Conservation (phyloP, 35 echinoderm and acorn worm genomes). For the Apostichopus californicus region DNA sequence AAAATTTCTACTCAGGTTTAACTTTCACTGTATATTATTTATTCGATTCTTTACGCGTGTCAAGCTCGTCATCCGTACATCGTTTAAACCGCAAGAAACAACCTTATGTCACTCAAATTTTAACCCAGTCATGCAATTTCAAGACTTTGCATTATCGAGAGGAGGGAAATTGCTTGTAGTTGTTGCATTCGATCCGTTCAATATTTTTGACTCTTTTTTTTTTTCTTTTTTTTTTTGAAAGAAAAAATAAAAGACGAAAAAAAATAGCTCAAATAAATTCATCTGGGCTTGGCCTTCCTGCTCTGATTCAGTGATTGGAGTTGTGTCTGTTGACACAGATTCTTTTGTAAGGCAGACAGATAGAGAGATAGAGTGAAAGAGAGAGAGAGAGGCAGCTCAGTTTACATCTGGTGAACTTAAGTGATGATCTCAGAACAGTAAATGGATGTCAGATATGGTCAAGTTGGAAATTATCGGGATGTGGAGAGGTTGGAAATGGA, state of each 20-base stretch:
- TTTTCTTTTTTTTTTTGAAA: background rate
- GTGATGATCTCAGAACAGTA: constrained; percentile 17
- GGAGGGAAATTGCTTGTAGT: background rate
- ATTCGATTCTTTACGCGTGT: too few relatives aligned
- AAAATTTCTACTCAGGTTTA: too few relatives aligned
- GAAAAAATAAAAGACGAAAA: background rate
- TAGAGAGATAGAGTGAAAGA: background rate
- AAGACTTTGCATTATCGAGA: background rate
- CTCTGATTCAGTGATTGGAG: constrained; percentile 18
- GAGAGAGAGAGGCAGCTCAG: background rate
- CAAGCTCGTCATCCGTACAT: too few relatives aligned
- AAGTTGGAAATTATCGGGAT: constrained; percentile 21
- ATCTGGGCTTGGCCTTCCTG: background rate
- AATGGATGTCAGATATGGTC: constrained; percentile 46
- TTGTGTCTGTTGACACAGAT: constrained; percentile 32
- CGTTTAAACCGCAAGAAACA: too few relatives aligned
- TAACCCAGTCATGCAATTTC: too few relatives aligned
- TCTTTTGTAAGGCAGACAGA: background rate
- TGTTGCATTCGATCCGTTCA: background rate
- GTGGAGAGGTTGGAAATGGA: constrained; percentile 28
- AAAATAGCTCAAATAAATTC: background rate
- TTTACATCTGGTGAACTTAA: constrained; percentile 40
- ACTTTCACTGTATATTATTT: too few relatives aligned
- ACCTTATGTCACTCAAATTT: too few relatives aligned
- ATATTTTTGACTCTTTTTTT: background rate